Evolutionary conservation across 2,888 invertebrate genomes (phyloP).

Genomic region (Pilophorus perplexus): DNA sequence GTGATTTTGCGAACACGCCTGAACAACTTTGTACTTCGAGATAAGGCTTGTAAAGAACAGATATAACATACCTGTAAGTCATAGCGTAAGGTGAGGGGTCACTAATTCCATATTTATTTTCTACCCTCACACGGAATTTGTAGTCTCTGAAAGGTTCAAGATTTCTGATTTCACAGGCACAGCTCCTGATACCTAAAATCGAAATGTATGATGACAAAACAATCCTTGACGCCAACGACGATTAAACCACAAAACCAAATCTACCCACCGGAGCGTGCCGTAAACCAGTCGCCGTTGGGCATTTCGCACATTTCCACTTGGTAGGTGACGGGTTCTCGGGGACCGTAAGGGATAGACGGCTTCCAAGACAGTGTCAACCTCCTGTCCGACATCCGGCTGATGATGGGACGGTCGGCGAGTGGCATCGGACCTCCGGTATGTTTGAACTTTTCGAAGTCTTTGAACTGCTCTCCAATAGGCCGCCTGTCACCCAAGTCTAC

Average conservation of each 20-base stretch:
- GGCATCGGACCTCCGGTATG: conserved; percentile 83
- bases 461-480: conserved; percentile 67
- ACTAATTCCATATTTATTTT: conserved; percentile 93
- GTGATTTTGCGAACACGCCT: too few relatives aligned
- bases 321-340: conserved; percentile 87
- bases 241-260: not conserved
- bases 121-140: conserved; percentile 90
- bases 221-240: not conserved
- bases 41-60: too few relatives aligned
- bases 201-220: not conserved
- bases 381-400: conserved; percentile 87
- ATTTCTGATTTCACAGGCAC: conserved; percentile 84
- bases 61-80: conserved; percentile 60
- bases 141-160: conserved; percentile 92
- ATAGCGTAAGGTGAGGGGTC: conserved; percentile 91
- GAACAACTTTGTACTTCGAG: too few relatives aligned
- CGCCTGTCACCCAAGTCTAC: conserved; percentile 40
- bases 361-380: conserved; percentile 89
- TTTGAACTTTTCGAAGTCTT: conserved; percentile 79
- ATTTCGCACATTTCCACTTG: conserved; percentile 89
- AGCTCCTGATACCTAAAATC: conserved; percentile 66
- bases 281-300: conserved; percentile 91
- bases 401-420: conserved; percentile 84
- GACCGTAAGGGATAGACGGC: conserved; percentile 84
- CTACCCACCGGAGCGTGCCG: conserved; percentile 68